Conservation (phyloP, 2,113 vertebrate genomes). For the Solenodon paradoxus region DNA sequence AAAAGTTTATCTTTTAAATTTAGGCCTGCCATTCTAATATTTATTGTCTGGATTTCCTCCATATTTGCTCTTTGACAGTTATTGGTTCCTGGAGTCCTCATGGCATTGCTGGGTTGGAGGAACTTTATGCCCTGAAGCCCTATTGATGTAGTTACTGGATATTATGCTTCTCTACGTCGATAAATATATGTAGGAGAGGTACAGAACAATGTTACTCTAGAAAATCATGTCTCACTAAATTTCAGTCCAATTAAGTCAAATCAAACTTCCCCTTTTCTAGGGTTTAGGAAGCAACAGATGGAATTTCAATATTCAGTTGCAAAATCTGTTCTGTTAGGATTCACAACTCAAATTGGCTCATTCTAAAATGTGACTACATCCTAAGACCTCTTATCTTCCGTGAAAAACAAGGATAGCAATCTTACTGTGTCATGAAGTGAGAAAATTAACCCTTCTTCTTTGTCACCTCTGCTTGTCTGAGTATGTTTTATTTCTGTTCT, state of each 20-base stretch:
- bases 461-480: not conserved
- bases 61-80: not conserved
- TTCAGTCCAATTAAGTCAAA: not conserved
- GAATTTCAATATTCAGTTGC: constrained; percentile 21
- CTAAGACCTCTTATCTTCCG: not conserved
- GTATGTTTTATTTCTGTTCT: not conserved
- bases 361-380: not conserved
- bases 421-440: not conserved
- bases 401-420: not conserved
- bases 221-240: not conserved
- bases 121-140: not conserved
- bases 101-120: not conserved
- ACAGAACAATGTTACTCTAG: not conserved
- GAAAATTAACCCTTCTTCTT: not conserved
- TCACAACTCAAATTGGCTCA: not conserved
- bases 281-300: not conserved
- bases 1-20: not conserved
- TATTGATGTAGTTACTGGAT: not conserved
- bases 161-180: not conserved
- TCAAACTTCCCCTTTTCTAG: not conserved
- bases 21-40: not conserved
- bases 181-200: not conserved
- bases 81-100: not conserved
- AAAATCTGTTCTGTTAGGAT: not conserved
- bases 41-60: not conserved